Evolutionary conservation across 1,140 invertebrate species (phyloP).

Genomic region (Orussus abietinus): DNA sequence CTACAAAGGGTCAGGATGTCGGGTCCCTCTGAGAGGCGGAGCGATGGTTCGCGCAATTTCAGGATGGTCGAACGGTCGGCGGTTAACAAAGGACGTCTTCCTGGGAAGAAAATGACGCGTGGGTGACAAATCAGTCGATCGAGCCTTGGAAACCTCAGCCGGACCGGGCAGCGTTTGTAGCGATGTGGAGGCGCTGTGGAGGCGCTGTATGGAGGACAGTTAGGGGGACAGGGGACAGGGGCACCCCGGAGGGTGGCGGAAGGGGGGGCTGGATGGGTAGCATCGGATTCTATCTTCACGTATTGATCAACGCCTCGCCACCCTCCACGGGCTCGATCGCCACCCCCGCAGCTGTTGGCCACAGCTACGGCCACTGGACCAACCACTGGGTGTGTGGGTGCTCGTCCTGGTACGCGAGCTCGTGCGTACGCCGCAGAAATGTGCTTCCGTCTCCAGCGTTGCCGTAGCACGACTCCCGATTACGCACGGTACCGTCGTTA

Average conservation of each 20-base stretch:
- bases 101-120: slow-evolving; percentile 47
- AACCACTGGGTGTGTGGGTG: slow-evolving; percentile 43
- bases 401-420: slow-evolving; percentile 15
- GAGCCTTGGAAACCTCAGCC: slow-evolving; percentile 44
- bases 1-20: too few species aligned
- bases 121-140: slow-evolving; percentile 52
- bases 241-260: slow-evolving; percentile 20
- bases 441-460: slow-evolving; percentile 19
- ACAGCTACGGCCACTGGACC: slow-evolving; percentile 52
- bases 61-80: too few species aligned
- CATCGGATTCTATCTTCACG: slow-evolving; percentile 56
- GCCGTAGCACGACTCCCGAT: too few species aligned
- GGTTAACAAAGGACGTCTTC: too few species aligned
- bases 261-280: slow-evolving; percentile 42
- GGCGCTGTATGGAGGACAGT: too few species aligned
- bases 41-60: too few species aligned
- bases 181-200: slow-evolving; percentile 32
- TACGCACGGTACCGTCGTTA: too few species aligned
- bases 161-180: slow-evolving; percentile 37
- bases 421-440: slow-evolving; percentile 20
- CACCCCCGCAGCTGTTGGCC: slow-evolving; percentile 50
- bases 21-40: too few species aligned
- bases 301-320: slow-evolving; percentile 56
- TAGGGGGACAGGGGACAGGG: not conserved
- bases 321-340: slow-evolving; percentile 43